These are phyloP conservation scores for Orthosia gracilis DNA, from an alignment of 2,888 invertebrate genomes.

Conservation along the genomic window DNA sequence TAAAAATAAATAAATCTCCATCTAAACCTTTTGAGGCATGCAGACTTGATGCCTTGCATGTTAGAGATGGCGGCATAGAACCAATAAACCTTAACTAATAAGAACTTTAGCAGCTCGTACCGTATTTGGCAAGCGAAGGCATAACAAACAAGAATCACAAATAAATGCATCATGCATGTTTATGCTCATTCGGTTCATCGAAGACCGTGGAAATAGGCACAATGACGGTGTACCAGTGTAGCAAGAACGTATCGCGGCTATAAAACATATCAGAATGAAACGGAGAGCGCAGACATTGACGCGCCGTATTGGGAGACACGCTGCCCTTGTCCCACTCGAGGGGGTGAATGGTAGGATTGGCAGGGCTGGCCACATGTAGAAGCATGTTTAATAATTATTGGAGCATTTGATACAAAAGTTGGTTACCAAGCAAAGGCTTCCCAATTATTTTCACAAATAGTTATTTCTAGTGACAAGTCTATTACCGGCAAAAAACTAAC, in stretches of 20 bases:
- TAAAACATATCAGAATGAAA: slow-evolving; percentile 31
- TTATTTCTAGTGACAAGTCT: neutral
- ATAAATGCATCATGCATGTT: slow-evolving; percentile 1
- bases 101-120: neutral
- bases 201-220: slow-evolving; percentile 41
- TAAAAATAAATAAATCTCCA: no score
- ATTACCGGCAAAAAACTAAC: neutral
- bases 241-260: slow-evolving; percentile 22
- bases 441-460: neutral
- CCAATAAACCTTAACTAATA: neutral
- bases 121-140: neutral
- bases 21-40: no score
- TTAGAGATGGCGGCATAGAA: no score
- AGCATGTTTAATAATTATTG: neutral
- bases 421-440: no score
- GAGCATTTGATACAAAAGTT: neutral
- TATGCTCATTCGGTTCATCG: slow-evolving; percentile 21
- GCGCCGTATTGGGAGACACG: slow-evolving; percentile 78
- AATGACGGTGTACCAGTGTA: slow-evolving; percentile 2
- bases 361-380: slow-evolving; percentile 65
- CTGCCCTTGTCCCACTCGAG: slow-evolving; percentile 80
- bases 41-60: no score
- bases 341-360: slow-evolving; percentile 73
- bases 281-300: slow-evolving; percentile 69
- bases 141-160: neutral